Base-by-base conservation (phyloP, 2,113 vertebrate genomes). In the Planiliza haematocheilus region DNA sequence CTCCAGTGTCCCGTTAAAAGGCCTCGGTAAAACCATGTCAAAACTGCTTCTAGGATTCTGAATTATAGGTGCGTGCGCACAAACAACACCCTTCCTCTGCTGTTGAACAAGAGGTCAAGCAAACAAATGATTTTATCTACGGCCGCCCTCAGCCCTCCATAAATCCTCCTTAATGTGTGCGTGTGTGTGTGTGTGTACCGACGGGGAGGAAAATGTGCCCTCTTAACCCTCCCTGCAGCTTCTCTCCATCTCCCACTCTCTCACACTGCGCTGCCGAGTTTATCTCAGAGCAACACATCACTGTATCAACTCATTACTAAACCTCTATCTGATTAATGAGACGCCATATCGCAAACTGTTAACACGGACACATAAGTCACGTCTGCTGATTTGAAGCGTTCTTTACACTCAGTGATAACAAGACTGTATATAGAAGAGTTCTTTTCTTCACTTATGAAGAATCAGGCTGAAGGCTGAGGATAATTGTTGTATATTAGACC, bases 111-210 rank as follows among this genome's bases (percentile, higher is more conserved):
- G 73, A 90, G 91, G 90, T 92, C 85, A 91, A 76, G 72, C 78
- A 91, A 91, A 92, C 89, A 91, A 77, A 86, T 65, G 79, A 85
- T 87, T 87, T 89, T 88, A 91, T 91, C 90, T 91, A 53, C 30
- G 24, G 51, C 73, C n/a, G 72, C 56, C 64, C 77, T 84, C 77
- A 60, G 78, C 87, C 81, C 64, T 74, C 65, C 87, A 89, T 91
- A 88, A 90, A 92, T 92, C 84, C 74, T 83, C 60, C 74, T 71
- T 88, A 79, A 90, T 86, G 67, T 71, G 74, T 57, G 59, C 34
- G 78, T 60, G 59, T 37, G 78, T 69, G 71, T 13, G 75, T 52
- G 75, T 78, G 66, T 48, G 67, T 13, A 59, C 71, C 39, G 75
- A 73, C 37, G 12, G 70, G 51, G 60, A 79, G 84, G 65, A 62